Percentiles rank a stretch among this genome's conserved stretches.
Conservation (phyloP, 2,888 invertebrate species). For the Cremastinae sp. region DNA sequence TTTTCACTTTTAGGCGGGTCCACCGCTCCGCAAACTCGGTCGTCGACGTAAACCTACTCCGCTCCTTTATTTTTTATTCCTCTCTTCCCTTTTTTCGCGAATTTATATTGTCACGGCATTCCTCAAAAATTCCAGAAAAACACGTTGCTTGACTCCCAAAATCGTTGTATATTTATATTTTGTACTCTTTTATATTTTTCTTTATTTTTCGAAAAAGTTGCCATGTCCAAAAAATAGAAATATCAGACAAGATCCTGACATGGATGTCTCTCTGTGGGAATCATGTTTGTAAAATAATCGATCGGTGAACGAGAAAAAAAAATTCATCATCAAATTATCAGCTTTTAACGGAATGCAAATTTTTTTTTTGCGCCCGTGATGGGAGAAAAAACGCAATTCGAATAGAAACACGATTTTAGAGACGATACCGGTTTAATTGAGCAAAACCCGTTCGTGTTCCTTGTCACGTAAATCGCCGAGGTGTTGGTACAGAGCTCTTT, state of each 20-base stretch:
- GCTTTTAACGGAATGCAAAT: conserved; percentile 9
- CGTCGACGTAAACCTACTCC: conserved; percentile 31
- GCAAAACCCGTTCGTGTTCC: conserved; percentile 51
- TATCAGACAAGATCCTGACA: background rate
- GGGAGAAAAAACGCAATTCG: conserved; percentile 23
- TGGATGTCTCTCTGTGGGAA: background rate
- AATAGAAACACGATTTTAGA: conserved; percentile 8
- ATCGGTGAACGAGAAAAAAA: conserved; percentile 9
- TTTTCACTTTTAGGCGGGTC: conserved; percentile 54
- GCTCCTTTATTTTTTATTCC: conserved; percentile 29
- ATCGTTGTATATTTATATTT: too few species aligned
- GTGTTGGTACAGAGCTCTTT: conserved; percentile 47
- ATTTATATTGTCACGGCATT: conserved; percentile 27
- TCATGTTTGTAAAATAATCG: background rate
- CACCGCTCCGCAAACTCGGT: conserved; percentile 38
- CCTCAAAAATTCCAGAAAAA: background rate
- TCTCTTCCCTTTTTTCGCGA: conserved; percentile 10
- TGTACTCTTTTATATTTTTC: background rate
- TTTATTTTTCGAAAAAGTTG: background rate
- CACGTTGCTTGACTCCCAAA: background rate
- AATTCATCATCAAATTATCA: background rate
- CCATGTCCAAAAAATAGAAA: background rate
- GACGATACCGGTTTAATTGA: conserved; percentile 48
- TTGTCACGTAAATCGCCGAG: conserved; percentile 66
- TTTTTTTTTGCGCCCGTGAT: background rate